Evolutionary conservation across 2,888 invertebrate species (phyloP).

Genomic region (Drosophila borealis): DNA sequence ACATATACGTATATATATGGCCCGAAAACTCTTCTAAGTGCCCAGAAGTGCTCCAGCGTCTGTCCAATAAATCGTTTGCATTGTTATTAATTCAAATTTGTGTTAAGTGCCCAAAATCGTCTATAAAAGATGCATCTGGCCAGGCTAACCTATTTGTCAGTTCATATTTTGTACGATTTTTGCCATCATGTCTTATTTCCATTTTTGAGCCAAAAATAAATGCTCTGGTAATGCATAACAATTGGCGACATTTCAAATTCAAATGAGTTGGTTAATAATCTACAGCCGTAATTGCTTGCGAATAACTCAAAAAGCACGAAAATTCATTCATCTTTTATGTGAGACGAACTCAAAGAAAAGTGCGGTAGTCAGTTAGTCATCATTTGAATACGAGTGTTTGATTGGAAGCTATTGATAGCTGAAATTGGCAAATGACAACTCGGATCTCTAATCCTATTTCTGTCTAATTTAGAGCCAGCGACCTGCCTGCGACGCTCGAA

Average conservation of each 20-base stretch:
- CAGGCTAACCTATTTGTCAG: slow-evolving; percentile 9
- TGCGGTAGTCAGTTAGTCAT: too few relatives aligned
- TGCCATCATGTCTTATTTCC: background rate
- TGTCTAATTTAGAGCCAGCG: background rate
- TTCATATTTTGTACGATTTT: background rate
- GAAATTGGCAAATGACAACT: too few relatives aligned
- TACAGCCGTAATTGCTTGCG: too few relatives aligned
- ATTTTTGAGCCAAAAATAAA: too few relatives aligned
- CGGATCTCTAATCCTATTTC: background rate
- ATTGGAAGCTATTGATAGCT: too few relatives aligned
- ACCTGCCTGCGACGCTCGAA: background rate
- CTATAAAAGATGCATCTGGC: slow-evolving; percentile 11
- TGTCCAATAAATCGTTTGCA: slow-evolving; percentile 59
- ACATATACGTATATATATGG: background rate
- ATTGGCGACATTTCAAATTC: too few relatives aligned
- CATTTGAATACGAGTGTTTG: too few relatives aligned
- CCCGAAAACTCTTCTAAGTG: slow-evolving; percentile 31
- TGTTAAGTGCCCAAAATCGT: slow-evolving; percentile 50
- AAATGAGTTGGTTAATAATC: too few relatives aligned
- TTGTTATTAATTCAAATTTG: slow-evolving; percentile 66
- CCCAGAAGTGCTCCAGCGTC: slow-evolving; percentile 13
- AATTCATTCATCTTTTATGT: too few relatives aligned
- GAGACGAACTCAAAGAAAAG: too few relatives aligned
- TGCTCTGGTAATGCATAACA: too few relatives aligned
- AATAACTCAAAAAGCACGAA: too few relatives aligned